These are phyloP conservation scores for Myiozetetes cayanensis DNA, from an alignment of 2,113 vertebrate genomes.

Conservation along the genomic window DNA sequence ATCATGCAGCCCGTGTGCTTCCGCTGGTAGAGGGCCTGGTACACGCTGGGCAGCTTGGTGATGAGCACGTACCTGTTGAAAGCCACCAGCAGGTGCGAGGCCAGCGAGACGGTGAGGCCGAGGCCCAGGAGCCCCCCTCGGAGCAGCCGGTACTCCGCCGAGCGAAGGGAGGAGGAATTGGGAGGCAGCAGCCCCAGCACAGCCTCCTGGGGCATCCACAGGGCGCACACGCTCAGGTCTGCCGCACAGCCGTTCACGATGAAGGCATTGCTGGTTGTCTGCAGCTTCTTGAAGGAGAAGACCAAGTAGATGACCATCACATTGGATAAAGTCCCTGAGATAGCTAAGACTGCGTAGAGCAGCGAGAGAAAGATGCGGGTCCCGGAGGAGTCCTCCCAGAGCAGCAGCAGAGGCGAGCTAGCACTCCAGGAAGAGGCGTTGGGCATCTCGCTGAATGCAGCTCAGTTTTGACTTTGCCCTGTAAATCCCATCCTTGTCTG, in stretches of 20 bases:
- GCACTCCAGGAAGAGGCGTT: conserved; percentile 74
- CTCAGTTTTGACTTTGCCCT: conserved; percentile 44
- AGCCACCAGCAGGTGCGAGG: conserved; percentile 87
- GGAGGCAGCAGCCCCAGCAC: conserved; percentile 77
- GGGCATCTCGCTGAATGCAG: conserved; percentile 71
- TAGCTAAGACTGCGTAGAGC: conserved; percentile 79
- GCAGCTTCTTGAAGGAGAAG: conserved; percentile 85
- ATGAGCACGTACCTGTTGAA: conserved; percentile 88
- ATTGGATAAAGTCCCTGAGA: conserved; percentile 83
- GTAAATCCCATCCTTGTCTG: conserved; percentile 52
- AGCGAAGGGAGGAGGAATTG: conserved; percentile 55
- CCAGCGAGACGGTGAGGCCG: conserved; percentile 83
- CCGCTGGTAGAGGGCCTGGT: conserved; percentile 84
- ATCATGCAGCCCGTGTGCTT: conserved; percentile 83
- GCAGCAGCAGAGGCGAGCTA: conserved; percentile 70
- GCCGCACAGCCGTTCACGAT: conserved; percentile 86
- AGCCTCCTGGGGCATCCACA: conserved; percentile 89
- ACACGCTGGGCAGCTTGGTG: conserved; percentile 83
- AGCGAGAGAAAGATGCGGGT: conserved; percentile 78
- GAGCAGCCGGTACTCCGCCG: conserved; percentile 72
- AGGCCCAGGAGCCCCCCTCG: conserved; percentile 80
- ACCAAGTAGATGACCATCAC: conserved; percentile 86
- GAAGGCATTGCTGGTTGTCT: conserved; percentile 87
- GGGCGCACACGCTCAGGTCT: conserved; percentile 84
- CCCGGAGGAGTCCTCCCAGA: conserved; percentile 77